Evolutionary conservation across 1,140 invertebrate genomes (phyloP), one percentile per base, ranked within the genome.

Genomic region (Belonocnema kinseyi): DNA sequence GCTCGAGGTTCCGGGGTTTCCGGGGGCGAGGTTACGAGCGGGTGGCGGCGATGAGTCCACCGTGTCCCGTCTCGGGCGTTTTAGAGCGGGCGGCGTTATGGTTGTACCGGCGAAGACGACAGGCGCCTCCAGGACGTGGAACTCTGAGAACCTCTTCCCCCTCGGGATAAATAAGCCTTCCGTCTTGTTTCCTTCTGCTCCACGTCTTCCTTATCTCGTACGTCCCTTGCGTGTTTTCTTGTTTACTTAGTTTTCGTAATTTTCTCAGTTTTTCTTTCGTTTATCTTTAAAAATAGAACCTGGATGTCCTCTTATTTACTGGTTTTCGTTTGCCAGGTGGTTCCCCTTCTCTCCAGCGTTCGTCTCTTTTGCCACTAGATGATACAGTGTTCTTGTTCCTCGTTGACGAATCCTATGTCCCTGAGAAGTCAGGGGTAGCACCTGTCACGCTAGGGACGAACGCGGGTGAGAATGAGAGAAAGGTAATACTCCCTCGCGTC

Each of bases 11-110:
- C 89, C 89, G 89, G 81, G 83, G 80, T 80, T 83, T 74, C 82
- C 82, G 82, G 80, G 81, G 82, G 85, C 84, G 83, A 86, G 89
- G 80, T 87, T 89, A 79, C 87, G 87, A 88, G 89, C 88, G 87
- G 90, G 89, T 89, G 90, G 89, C 89, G 90, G 88, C 79, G 90
- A 90, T 80, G 90, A 88, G 80, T 90, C 89, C 90, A 91, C 90
- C 89, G 90, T 90, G 85, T 93, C 92, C 91, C 92, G 92, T 89
- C 92, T 92, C 89, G 92, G 90, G 85, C 92, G 92, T 90, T 93
- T 93, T 85, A 93, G 90, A 86, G 91, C 90, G 89, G 90, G 90
- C 84, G 90, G 90, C 90, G 90, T 91, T 91, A 91, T 91, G 90
- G 88, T 90, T 90, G 90, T 87, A 85, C 86, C 87, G 89, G 89